These are phyloP conservation scores for Cosmia trapezina DNA, from an alignment of 2,888 invertebrate genomes.

Conservation along the genomic window DNA sequence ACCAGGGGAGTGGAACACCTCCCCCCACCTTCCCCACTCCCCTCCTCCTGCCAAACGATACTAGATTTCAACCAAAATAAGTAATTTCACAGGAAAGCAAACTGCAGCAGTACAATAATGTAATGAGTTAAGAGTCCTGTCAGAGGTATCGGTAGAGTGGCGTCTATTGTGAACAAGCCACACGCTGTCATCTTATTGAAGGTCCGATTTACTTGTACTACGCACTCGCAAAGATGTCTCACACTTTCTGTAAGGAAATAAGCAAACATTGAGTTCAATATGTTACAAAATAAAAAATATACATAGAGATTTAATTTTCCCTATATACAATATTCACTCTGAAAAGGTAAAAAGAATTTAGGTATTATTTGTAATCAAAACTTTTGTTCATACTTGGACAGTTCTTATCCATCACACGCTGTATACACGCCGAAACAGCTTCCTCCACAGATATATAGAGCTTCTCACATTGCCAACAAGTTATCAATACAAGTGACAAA, in stretches of 20 bases:
- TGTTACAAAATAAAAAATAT: too few species aligned
- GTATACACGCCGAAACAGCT: conserved; percentile 15
- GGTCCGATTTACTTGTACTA: neutral
- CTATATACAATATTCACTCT: too few species aligned
- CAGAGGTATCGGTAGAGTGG: conserved; percentile 42
- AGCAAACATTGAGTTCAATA: too few species aligned
- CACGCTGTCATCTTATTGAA: conserved; percentile 53
- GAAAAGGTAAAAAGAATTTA: neutral
- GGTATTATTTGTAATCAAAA: neutral
- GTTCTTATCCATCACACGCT: conserved; percentile 4
- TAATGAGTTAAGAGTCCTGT: conserved; percentile 41
- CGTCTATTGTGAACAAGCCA: conserved; percentile 53
- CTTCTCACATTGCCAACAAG: conserved; percentile 27
- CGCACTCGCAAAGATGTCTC: too few species aligned
- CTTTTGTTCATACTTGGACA: conserved; percentile 13
- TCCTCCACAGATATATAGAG: conserved; percentile 19
- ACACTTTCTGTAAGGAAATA: too few species aligned
- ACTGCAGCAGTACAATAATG: conserved; percentile 57
- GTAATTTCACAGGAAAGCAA: conserved; percentile 18
- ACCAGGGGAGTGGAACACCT: too few species aligned
- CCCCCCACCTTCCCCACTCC: too few species aligned
- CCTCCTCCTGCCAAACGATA: too few species aligned
- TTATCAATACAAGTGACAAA: neutral
- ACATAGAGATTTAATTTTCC: too few species aligned
- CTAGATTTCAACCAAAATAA: too few species aligned